Base-by-base conservation (phyloP, 2,888 invertebrate species). In the Resseliella maxima region DNA sequence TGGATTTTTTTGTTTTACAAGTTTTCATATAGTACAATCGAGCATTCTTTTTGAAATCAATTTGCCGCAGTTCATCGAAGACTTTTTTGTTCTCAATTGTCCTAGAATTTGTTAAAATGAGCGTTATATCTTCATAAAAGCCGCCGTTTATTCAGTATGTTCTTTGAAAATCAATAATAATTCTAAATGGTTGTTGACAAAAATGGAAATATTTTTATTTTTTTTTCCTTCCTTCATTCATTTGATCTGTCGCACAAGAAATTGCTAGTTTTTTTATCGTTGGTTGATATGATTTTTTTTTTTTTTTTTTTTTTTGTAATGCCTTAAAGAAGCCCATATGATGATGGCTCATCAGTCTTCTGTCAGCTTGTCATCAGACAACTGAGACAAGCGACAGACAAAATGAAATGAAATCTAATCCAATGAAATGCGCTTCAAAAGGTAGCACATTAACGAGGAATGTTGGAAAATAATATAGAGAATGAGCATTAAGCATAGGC, bases 311-410 rank as follows among this genome's bases (percentile, higher is more conserved):
- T n/a, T 6, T 35, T 35, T 2, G 27, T 18, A 3, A 72, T 12
- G 3, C 5, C 72, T 72, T 31, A 5, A 8, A 2, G 15, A 72
- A 31, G 15, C 31, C 3, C 35, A 59, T 6, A 59, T 59, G 50
- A 8, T 50, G 31, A 72, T 72, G 31, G 72, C 31, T 31, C 72
- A 72, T 72, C 72, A 72, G 72, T 72, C 31, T 15, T 0, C 72
- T 72, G 72, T 72, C 72, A 72, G 72, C 31, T 72, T 72, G 72
- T 72, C 72, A 72, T 35, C 31, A 10, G 31, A n/a, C n/a, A 72
- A 72, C 12, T 24, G 59, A 59, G 72, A 72, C 72, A 72, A 12
- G 18, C 72, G 72, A 72, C 72, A 72, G 31, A 31, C 31, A 31
- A 27, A 5, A 31, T 31, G 2, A 50, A 50, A 15, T 18, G 46